Conservation (phyloP, 2,888 invertebrate genomes). For the Zygogramma bicolorata region DNA sequence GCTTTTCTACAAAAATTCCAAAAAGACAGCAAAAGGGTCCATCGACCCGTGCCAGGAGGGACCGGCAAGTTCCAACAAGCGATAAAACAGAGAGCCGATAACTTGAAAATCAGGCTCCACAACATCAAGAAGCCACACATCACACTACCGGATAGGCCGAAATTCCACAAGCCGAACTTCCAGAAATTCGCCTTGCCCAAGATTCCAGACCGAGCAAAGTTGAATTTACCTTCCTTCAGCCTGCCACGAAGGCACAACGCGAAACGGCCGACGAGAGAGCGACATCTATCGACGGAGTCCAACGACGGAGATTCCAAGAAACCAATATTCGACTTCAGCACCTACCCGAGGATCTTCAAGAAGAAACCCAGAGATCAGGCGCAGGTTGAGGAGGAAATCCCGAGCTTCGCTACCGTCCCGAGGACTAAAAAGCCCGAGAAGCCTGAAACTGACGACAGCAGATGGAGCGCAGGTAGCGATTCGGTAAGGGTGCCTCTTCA, state of each 20-base stretch:
- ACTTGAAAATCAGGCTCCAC: slow-evolving; percentile 72
- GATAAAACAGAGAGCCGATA: slow-evolving; percentile 67
- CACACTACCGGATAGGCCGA: slow-evolving; percentile 71
- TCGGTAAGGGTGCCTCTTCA: slow-evolving; percentile 62
- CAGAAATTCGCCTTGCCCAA: slow-evolving; percentile 70
- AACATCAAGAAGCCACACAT: slow-evolving; percentile 70
- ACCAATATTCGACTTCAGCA: slow-evolving; percentile 79
- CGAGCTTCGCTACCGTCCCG: slow-evolving; percentile 77
- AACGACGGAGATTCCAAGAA: slow-evolving; percentile 70
- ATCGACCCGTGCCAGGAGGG: slow-evolving; percentile 7
- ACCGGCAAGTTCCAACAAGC: slow-evolving; percentile 46
- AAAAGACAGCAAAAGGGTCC: background rate
- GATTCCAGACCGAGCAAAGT: slow-evolving; percentile 74
- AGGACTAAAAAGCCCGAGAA: slow-evolving; percentile 58
- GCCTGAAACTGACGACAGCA: slow-evolving; percentile 40
- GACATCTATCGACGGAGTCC: slow-evolving; percentile 69
- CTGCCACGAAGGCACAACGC: slow-evolving; percentile 63
- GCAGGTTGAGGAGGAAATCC: slow-evolving; percentile 64
- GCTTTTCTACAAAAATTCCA: background rate
- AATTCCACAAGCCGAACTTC: slow-evolving; percentile 66
- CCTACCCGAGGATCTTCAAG: slow-evolving; percentile 80
- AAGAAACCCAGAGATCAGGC: slow-evolving; percentile 46
- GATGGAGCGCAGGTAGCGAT: slow-evolving; percentile 48
- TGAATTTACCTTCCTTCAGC: slow-evolving; percentile 71
- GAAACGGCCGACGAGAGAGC: slow-evolving; percentile 62